phyloP scores from a whole-genome alignment of 2,888 invertebrate genomes.

The Chesias legatella region DNA sequence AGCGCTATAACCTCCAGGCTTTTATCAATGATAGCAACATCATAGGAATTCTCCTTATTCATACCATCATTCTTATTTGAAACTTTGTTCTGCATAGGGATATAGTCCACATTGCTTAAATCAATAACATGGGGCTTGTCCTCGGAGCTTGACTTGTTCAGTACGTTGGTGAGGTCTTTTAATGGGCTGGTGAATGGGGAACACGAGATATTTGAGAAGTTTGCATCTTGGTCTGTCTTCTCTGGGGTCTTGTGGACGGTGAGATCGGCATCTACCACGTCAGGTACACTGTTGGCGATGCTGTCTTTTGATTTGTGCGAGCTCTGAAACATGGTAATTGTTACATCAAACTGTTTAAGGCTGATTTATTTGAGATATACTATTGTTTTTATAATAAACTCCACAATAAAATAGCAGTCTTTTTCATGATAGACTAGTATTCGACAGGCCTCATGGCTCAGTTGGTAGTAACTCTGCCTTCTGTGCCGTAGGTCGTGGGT shows the following conservation, averaged over 20 bases:
- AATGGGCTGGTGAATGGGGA: slow-evolving; percentile 61
- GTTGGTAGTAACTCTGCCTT: too few species aligned
- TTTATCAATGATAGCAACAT: slow-evolving; percentile 60
- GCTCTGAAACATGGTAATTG: slow-evolving; percentile 23
- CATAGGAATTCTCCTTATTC: slow-evolving; percentile 42
- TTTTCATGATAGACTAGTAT: too few species aligned
- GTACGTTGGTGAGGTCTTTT: slow-evolving; percentile 44
- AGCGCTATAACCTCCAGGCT: slow-evolving; percentile 63
- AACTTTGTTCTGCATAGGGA: slow-evolving; percentile 32
- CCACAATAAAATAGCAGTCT: too few species aligned
- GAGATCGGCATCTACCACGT: slow-evolving; percentile 26
- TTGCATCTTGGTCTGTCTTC: slow-evolving; percentile 20
- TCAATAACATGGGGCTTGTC: slow-evolving; percentile 17
- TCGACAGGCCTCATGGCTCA: too few species aligned
- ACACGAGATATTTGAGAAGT: slow-evolving; percentile 49
- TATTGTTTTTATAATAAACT: too few species aligned
- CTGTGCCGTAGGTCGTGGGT: too few species aligned
- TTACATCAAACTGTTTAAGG: background rate
- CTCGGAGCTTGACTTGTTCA: slow-evolving; percentile 4
- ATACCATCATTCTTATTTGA: slow-evolving; percentile 25
- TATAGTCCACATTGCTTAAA: slow-evolving; percentile 25
- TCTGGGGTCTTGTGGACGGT: slow-evolving; percentile 11
- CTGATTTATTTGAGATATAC: background rate
- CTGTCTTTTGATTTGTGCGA: slow-evolving; percentile 23
- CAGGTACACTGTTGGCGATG: slow-evolving; percentile 35